These are phyloP conservation scores for Recurvirostra avosetta DNA, from an alignment of 2,113 vertebrate species.

Conservation along the genomic window DNA sequence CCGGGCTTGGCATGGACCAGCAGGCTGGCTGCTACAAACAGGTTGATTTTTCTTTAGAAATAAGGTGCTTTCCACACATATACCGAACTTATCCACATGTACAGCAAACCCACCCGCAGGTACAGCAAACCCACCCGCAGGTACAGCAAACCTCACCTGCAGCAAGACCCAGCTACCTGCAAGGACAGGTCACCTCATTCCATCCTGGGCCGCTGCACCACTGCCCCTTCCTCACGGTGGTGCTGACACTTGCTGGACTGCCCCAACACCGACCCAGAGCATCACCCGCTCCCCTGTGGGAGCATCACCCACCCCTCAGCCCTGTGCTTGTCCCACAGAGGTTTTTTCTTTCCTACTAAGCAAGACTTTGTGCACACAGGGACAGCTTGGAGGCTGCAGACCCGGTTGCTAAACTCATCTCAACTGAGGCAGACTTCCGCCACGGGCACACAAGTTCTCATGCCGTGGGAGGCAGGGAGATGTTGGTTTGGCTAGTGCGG, in stretches of 20 bases:
- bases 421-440: background rate
- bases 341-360: background rate
- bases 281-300: background rate
- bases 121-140: background rate
- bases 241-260: background rate
- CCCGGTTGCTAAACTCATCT: background rate
- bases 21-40: background rate
- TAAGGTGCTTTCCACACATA: background rate
- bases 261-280: accelerated
- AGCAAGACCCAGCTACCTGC: background rate
- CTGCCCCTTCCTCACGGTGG: too few species aligned
- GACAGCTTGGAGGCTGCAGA: background rate
- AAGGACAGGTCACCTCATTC: background rate
- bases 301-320: background rate
- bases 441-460: background rate
- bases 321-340: background rate
- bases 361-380: background rate
- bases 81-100: accelerated
- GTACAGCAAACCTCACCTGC: background rate
- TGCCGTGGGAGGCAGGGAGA: accelerated
- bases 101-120: accelerated
- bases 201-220: too few species aligned
- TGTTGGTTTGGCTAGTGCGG: background rate
- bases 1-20: accelerated
- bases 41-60: background rate